Conservation (phyloP, 2,113 vertebrate species). For the Cynocephalus volans region DNA sequence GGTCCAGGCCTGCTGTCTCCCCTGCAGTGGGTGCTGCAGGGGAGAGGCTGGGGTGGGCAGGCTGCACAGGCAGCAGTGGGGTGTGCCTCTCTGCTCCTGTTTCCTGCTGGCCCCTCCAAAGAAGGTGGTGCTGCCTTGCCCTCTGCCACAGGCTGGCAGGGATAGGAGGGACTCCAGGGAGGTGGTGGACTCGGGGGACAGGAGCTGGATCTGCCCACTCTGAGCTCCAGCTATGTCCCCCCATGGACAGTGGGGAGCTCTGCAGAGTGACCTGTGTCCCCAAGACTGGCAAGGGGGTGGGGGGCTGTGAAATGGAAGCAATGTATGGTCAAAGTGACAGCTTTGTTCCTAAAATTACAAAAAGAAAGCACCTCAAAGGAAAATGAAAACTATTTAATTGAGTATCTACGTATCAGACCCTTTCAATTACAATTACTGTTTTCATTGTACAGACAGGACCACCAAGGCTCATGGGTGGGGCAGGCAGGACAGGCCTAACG, state of each 20-base stretch:
- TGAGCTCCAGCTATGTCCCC: too few species aligned
- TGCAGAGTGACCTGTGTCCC: background rate
- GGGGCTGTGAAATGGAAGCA: background rate
- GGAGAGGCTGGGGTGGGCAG: too few species aligned
- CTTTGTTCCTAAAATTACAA: background rate
- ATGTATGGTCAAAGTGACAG: background rate
- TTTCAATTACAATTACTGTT: background rate
- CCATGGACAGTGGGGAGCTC: background rate
- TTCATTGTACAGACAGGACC: background rate
- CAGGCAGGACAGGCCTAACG: too few species aligned
- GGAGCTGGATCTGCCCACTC: too few species aligned
- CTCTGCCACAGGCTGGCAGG: too few species aligned
- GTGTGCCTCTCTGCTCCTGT: too few species aligned
- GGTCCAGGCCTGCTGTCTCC: background rate
- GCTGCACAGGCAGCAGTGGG: background rate
- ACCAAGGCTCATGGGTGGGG: background rate
- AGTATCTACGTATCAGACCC: background rate
- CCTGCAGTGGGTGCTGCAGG: background rate
- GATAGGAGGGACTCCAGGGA: too few species aligned
- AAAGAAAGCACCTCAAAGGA: background rate
- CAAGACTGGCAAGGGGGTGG: background rate
- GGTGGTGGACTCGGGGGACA: too few species aligned
- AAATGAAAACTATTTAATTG: background rate
- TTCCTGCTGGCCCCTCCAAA: too few species aligned
- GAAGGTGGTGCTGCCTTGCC: too few species aligned